phyloP scores from a whole-genome alignment of 2,797 vertebrate species.

The Serranus cabrilla region DNA sequence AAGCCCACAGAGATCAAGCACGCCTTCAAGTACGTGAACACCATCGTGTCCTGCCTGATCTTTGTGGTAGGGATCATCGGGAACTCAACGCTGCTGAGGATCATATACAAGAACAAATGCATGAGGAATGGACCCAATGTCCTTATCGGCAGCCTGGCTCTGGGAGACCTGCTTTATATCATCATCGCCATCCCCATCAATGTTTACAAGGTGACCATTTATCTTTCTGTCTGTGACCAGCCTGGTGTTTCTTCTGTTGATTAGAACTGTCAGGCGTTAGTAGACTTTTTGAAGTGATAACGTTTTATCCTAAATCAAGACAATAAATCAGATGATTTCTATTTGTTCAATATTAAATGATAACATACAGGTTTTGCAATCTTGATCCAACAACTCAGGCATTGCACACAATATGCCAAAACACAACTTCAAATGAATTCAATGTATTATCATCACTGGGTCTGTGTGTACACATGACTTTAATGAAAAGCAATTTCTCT shows the following conservation, averaged over 20 bases:
- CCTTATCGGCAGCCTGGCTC: conserved; percentile 91
- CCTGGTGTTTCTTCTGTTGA: neutral
- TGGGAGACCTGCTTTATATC: conserved; percentile 93
- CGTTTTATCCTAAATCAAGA: neutral
- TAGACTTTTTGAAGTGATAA: neutral
- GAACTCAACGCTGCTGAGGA: conserved; percentile 91
- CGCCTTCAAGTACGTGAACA: conserved; percentile 92
- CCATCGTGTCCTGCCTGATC: conserved; percentile 90
- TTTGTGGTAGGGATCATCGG: conserved; percentile 92
- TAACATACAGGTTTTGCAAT: neutral
- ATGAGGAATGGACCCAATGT: conserved; percentile 94
- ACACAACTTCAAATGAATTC: neutral
- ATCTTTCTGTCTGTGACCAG: neutral
- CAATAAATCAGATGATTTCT: neutral
- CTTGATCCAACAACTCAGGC: neutral
- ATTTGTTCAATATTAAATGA: neutral
- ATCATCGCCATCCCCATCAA: conserved; percentile 92
- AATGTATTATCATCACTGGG: neutral
- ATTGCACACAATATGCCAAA: neutral
- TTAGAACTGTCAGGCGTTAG: neutral
- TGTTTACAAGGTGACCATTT: conserved; percentile 81
- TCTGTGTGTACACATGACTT: conserved; percentile 6
- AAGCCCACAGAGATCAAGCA: conserved; percentile 87
- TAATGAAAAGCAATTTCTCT: conserved; percentile 5
- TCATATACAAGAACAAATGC: conserved; percentile 95